A percentile compares a stretch with the other conserved stretches of the same genome.
Conservation (phyloP, 2,113 vertebrate genomes). For the Mus spicilegus region DNA sequence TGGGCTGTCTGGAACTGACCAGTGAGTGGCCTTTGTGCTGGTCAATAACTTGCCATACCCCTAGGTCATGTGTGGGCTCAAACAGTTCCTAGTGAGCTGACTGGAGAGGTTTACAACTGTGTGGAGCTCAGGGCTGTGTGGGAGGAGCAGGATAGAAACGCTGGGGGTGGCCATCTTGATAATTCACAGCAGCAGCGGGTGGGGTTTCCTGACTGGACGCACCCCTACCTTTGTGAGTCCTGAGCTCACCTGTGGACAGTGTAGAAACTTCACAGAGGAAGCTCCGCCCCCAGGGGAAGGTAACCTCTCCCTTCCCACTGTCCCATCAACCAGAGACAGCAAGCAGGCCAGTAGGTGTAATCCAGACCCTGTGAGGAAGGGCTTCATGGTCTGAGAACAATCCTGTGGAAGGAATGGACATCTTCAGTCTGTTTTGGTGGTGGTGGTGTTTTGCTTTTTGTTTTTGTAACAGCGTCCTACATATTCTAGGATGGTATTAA, state of each 20-base stretch:
- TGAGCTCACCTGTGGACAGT: neutral
- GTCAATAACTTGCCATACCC: neutral
- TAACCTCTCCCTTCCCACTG: accelerated
- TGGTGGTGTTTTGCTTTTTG: neutral
- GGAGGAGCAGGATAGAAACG: neutral
- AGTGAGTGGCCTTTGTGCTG: neutral
- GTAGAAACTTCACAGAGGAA: neutral
- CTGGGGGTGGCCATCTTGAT: accelerated
- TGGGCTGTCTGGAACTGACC: neutral
- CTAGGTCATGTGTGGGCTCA: accelerated
- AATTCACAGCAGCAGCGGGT: too few relatives aligned
- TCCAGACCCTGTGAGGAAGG: too few relatives aligned
- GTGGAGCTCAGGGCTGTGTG: accelerated
- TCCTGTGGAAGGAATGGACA: too few relatives aligned
- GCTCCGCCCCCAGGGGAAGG: neutral
- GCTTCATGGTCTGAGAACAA: neutral
- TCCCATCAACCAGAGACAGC: neutral
- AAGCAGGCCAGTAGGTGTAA: neutral
- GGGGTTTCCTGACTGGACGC: neutral
- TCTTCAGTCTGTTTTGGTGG: neutral
- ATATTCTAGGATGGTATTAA: neutral
- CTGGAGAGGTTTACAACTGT: accelerated
- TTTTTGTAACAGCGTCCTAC: neutral
- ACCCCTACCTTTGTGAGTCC: neutral
- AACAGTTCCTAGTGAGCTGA: neutral